Base-by-base conservation (phyloP, 2,888 invertebrate genomes). In the Tetragnatha montana region DNA sequence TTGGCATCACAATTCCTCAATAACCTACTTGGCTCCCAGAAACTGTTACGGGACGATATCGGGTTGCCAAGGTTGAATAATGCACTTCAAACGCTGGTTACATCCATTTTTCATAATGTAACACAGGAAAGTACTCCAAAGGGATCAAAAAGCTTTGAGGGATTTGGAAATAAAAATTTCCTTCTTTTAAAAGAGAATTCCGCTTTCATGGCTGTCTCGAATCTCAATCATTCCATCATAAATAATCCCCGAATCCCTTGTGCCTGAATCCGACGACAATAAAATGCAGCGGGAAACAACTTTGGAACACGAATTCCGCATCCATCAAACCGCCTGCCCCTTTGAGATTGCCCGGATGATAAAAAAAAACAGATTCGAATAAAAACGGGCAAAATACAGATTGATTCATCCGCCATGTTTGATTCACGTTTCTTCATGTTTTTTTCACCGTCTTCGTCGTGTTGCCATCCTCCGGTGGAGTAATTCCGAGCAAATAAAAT, bases 401-500 rank as follows among this genome's bases (percentile, higher is more conserved):
- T 74, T 82, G 47, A 74, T 75, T 75, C 75, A 75, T 73, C 60
- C 74, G 51, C 35, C 73, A 17, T 49, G 35, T 74, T 22, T 82
- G 73, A 74, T 81, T 69, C 70, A 22, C 82, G 21, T 47, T 73
- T 8, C 10, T 22, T 21, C 10, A n/a, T 14, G 60, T 68, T 47
- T 47, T 81, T 35, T 19, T 70, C 47, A 19, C 17, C 8, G 21
- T 81, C 71, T 17, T 47, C 4, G 76, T 50, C 49, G 17, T 69
- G 8, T 22, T 51, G 79, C 19, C 51, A 60, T 69, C 80, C 21
- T 50, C 22, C 60, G 49, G n/a, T n/a, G 69, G 19, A 8, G 71
- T 47, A 69, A 81, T 82, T 74, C 35, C 74, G 74, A 60, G 51
- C 74, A 82, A 82, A 82, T 82, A 74, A 82, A 82, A 82, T 74